Evolutionary conservation across 1,140 invertebrate genomes (phyloP), one percentile per base, ranked within the genome.

Genomic region (Pectinophora gossypiella): DNA sequence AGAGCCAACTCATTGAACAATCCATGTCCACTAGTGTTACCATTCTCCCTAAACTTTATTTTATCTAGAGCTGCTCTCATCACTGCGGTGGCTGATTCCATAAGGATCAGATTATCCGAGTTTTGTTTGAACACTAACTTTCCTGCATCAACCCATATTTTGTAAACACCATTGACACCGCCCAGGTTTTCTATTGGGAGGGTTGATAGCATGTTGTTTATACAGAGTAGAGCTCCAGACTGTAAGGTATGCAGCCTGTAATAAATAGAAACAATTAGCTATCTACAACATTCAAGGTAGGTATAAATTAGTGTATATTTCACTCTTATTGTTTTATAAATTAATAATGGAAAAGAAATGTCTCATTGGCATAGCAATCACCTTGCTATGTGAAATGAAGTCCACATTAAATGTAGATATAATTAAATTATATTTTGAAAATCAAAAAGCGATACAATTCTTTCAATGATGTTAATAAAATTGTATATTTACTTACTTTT

Each of bases 61-160:
- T 82, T 86, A 60, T 88, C 85, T 16, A 93, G 72, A 13, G 91
- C 87, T 35, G 92, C 90, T 66, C 93, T 84, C 90, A 94, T 90
- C 2, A 91, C 90, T 19, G 91, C 89, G 12, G 92, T 92, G 10
- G 89, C 89, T 12, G 92, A 91, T 71, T 94, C 93, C 35, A 93
- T 57, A 19, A 93, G 68, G 22, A 89, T 88, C 9, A 78, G 56
- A 54, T 77, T 78, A 32, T 91, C 79, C 9, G 75, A 59, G 40
- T 68, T 80, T 46, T 88, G 65, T 55, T 88, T 85, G 40, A 92
- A 90, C 1, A 91, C 82, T n/a, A 92, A 59, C 59, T 89, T 89
- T 20, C 89, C 90, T 21, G 91, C 88, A 18, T 91, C 89, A 7
- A 88, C 74, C 89, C 89, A 91, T 16, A 90, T 87, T 51, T 88